Percentiles rank a stretch among this genome's conserved stretches.
These are phyloP conservation scores for Heterocephalus glaber DNA, from an alignment of 2,113 vertebrate genomes.

Conservation along the genomic window DNA sequence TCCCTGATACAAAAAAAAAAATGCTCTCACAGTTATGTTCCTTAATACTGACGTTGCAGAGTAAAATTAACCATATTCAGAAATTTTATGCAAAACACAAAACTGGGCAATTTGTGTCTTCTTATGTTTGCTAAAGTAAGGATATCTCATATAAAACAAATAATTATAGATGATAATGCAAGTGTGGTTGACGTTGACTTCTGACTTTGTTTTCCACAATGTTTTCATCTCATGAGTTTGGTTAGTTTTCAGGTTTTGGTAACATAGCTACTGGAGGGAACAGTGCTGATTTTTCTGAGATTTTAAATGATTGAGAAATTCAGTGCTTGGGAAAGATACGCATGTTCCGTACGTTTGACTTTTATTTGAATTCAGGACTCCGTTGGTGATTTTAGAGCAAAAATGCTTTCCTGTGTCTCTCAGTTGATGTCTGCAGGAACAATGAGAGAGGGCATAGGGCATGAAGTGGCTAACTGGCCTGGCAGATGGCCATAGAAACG, in stretches of 20 bases:
- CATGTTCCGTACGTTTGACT: background rate
- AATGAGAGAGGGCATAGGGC: background rate
- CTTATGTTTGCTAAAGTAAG: background rate
- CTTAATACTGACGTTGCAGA: background rate
- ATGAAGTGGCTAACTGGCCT: background rate
- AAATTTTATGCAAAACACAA: slow-evolving; percentile 10
- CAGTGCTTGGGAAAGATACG: background rate
- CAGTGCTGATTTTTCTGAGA: background rate
- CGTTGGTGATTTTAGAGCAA: background rate
- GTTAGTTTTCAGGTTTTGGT: background rate
- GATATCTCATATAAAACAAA: background rate
- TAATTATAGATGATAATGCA: background rate
- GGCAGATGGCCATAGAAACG: background rate
- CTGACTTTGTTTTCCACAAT: background rate
- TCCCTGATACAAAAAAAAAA: too few species aligned
- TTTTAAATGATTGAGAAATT: slow-evolving; percentile 21
- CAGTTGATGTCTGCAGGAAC: background rate
- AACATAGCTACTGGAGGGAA: background rate
- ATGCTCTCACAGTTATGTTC: too few species aligned
- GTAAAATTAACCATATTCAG: background rate
- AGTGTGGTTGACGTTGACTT: background rate
- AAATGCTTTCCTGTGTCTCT: background rate
- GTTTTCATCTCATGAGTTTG: background rate
- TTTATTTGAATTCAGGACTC: background rate
- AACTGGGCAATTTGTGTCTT: background rate